Evolutionary conservation across 2,888 invertebrate species (phyloP).

Genomic region (Agapetus fuscipes): DNA sequence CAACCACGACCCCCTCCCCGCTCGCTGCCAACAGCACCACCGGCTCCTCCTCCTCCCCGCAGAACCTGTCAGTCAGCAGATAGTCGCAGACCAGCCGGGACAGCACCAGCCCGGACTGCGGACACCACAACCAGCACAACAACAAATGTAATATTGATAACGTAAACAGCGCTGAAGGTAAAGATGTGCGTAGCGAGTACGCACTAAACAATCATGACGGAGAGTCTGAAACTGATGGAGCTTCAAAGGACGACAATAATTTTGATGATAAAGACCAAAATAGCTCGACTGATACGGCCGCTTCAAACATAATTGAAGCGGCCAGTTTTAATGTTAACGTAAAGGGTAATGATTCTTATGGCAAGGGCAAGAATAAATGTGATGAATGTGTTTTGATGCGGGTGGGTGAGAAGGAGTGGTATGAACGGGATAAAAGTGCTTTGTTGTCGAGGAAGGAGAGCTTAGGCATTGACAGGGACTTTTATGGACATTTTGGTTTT

Average conservation of each 20-base stretch:
- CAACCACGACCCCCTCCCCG: background rate
- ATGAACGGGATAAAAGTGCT: background rate
- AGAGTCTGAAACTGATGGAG: background rate
- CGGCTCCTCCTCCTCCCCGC: slow-evolving; percentile 2
- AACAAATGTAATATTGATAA: background rate
- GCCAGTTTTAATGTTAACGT: too few relatives aligned
- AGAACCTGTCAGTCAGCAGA: slow-evolving; percentile 13
- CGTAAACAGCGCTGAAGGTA: background rate
- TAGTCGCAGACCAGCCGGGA: slow-evolving; percentile 7
- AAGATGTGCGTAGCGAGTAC: background rate
- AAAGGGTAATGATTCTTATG: background rate
- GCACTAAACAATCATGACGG: background rate
- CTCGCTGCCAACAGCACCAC: background rate
- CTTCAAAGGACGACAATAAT: too few relatives aligned
- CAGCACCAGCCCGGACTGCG: background rate
- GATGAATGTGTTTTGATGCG: too few relatives aligned
- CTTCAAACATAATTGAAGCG: too few relatives aligned
- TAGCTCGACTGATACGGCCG: too few relatives aligned
- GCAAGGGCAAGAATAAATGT: too few relatives aligned
- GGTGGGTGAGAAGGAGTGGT: too few relatives aligned
- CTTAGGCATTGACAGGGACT: slow-evolving; percentile 14
- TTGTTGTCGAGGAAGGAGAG: too few relatives aligned
- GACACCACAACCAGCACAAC: background rate
- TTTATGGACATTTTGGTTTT: slow-evolving; percentile 15
- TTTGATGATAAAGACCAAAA: too few relatives aligned